Evolutionary conservation across 2,888 invertebrate genomes (phyloP).

Genomic region (Eupithecia vulgata): DNA sequence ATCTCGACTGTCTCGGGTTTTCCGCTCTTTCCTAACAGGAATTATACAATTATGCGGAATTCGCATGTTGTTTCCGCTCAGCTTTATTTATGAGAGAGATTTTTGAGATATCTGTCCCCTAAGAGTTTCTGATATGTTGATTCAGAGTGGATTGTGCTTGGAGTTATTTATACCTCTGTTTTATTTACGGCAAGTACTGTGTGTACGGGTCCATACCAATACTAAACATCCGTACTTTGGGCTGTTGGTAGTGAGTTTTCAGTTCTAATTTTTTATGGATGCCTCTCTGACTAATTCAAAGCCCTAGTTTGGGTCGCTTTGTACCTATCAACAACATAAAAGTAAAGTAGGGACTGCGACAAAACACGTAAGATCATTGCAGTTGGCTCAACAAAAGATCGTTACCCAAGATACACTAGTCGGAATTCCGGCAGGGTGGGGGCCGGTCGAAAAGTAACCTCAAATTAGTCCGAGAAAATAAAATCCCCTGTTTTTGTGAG

Average conservation of each 20-base stretch:
- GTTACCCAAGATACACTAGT: conserved; percentile 46
- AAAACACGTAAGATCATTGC: conserved; percentile 35
- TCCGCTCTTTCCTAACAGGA: conserved; percentile 69
- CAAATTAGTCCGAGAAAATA: conserved; percentile 71
- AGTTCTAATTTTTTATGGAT: background rate
- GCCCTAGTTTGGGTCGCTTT: background rate
- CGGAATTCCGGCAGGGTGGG: conserved; percentile 52
- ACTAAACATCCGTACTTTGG: background rate
- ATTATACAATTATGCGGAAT: conserved; percentile 76
- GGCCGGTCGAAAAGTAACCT: conserved; percentile 60
- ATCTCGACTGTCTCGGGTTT: conserved; percentile 78
- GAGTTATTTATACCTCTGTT: conserved; percentile 1
- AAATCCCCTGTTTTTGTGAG: conserved; percentile 62
- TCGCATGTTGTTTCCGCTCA: conserved; percentile 61
- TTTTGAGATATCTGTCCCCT: conserved; percentile 46
- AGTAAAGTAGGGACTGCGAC: conserved; percentile 25
- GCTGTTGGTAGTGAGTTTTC: background rate
- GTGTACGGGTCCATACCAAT: background rate
- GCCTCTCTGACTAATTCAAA: background rate
- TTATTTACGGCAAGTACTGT: background rate
- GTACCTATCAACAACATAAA: conserved; percentile 14
- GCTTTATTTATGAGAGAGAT: conserved; percentile 47
- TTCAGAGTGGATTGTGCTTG: conserved; percentile 31
- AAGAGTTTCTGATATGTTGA: conserved; percentile 31
- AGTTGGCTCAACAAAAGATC: conserved; percentile 40